Evolutionary conservation across 1,140 invertebrate species (phyloP), one percentile per base, ranked within the genome.

Genomic region (Drosophila bipectinata): DNA sequence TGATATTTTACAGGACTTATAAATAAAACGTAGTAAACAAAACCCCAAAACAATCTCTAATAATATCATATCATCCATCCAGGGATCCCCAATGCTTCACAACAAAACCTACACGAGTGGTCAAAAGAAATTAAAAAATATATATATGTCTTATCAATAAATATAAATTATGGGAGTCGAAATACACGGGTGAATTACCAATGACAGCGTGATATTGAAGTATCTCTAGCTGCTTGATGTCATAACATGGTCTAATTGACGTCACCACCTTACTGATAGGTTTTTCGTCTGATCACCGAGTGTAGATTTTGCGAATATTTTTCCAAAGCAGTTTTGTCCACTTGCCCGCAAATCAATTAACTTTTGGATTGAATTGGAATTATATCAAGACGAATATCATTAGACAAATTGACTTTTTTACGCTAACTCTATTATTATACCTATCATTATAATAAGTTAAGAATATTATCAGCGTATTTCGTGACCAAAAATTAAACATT

Each of bases 241-340:
- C 76, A 84, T 84, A 79, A 77, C 72, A 57, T 15, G 52, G 54
- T 44, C 45, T 49, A 51, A 73, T 84, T 84, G 80, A 82, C 82
- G 82, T 87, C 82, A 87, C 67, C 34, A 47, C 8, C 9, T 37
- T 75, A 41, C 8, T 21, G 53, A 49, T 71, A 74, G 64, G 48
- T 48, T 52, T 54, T 26, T 12, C 7, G 26, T 21, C 52, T 52
- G 41, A 49, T 62, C 49, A 39, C 4, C 14, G 24, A 12, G n/a
- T 37, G 52, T 15, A 55, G 54, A 72, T 72, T 72, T 69, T 44
- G 37, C 44, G 26, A 18, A n/a, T 37, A n/a, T 37, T 37, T 28
- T 10, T 8, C 32, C 41, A 18, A 45, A 18, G 9, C 48, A 28
- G 4, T 28, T 28, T 6, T 28, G 5, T 28, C 26, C 26, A 51